Base-by-base conservation (phyloP, 2,797 vertebrate genomes). In the Cirrhinus molitorella region DNA sequence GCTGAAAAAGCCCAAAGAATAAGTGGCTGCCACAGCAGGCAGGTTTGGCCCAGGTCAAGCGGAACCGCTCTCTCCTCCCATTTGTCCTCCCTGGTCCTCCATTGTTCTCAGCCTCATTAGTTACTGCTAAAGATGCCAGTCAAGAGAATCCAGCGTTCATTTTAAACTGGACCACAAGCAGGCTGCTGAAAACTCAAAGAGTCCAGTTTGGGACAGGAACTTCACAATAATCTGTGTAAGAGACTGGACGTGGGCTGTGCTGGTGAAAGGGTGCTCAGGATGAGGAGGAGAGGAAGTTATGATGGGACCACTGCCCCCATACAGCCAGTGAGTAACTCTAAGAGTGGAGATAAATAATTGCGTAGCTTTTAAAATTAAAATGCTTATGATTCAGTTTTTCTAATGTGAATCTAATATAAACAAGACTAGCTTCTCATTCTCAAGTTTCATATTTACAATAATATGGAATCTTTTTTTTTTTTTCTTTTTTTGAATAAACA, bases 91-190 rank as follows among this genome's bases (percentile, higher is more conserved):
- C 81, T 72, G 67, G 85, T 83, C 86, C 88, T 88, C 86, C 86
- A 90, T 94, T 94, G 93, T 94, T 89, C 88, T 79, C 71, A 45
- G 68, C 80, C 93, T 95, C 94, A 95, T 95, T 95, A 94, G 87
- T 82, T 85, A 13, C 61, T 79, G 72, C 88, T 87, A 89, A 72
- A 80, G 88, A 63, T 79, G 83, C 70, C 82, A 80, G 83, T 89
- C 37, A 28, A 51, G 34, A 37, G 87, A 79, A 25, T 68, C 75
- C 65, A 87, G 84, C 77, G 71, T 83, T 86, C 90, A 82, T 57
- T 91, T 85, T 81, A 4, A 25, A 66, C 67, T 53, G 23, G 68
- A 53, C 67, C 31, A n/a, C n/a, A 21, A 47, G 14, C 21, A 37
- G 61, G 10, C 23, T 47, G 34, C 67, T 59, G 67, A 74, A 49